Evolutionary conservation across 2,888 invertebrate species (phyloP).

Genomic region (Callyntrura guangdongensis): DNA sequence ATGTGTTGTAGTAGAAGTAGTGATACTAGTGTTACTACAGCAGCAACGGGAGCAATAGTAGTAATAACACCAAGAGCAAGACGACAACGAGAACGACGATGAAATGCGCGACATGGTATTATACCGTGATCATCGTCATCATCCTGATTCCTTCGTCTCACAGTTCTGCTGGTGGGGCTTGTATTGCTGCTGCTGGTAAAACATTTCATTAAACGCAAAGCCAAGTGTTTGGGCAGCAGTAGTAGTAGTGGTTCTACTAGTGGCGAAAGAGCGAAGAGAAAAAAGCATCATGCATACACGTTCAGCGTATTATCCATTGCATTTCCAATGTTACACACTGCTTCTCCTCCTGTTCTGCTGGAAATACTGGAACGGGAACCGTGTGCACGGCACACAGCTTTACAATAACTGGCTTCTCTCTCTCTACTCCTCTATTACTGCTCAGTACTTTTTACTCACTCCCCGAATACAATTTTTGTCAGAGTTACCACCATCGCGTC

Average conservation of each 20-base stretch:
- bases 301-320: slow-evolving; percentile 35
- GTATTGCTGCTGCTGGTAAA: slow-evolving; percentile 34
- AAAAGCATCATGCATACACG: not conserved
- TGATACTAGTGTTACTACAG: not conserved
- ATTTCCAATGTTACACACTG: slow-evolving; percentile 19
- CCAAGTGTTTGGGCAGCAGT: not conserved
- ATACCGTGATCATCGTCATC: slow-evolving; percentile 34
- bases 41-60: not conserved
- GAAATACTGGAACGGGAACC: slow-evolving; percentile 29
- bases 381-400: not conserved
- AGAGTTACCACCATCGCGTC: not conserved
- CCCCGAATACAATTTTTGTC: slow-evolving; percentile 12
- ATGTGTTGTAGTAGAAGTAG: slow-evolving; percentile 11
- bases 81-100: slow-evolving; percentile 15
- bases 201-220: slow-evolving; percentile 31
- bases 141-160: not conserved
- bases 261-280: not conserved
- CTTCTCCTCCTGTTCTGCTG: not conserved
- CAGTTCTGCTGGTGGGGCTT: not conserved
- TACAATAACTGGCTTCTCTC: not conserved
- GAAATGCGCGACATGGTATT: slow-evolving; percentile 48
- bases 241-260: no score
- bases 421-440: not conserved
- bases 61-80: not conserved
- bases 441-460: not conserved